Conservation (phyloP, 2,888 invertebrate genomes). For the Metallyticus violacea region DNA sequence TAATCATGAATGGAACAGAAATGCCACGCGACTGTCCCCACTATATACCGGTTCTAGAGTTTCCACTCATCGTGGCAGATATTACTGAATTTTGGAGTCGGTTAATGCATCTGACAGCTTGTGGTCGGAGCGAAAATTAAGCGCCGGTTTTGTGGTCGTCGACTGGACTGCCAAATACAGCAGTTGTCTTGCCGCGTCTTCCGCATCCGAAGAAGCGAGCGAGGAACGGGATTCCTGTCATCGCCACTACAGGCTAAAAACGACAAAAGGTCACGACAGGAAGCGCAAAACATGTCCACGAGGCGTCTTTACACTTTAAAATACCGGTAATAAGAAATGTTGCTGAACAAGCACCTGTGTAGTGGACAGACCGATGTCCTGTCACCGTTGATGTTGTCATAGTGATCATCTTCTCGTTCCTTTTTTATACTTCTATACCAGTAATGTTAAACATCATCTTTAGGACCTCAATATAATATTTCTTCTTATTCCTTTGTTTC, state of each 20-base stretch:
- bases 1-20: neutral
- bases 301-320: neutral
- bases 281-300: neutral
- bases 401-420: too few species aligned
- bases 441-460: too few species aligned
- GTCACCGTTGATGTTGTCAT: too few species aligned
- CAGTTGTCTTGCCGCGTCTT: neutral
- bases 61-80: neutral
- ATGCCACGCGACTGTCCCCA: neutral
- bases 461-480: too few species aligned
- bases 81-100: neutral
- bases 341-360: too few species aligned
- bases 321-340: too few species aligned
- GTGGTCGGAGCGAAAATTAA: neutral
- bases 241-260: neutral
- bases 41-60: neutral
- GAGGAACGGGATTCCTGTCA: neutral
- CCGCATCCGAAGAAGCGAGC: too few species aligned
- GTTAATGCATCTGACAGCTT: neutral
- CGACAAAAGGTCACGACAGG: neutral
- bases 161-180: neutral
- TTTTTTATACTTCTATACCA: too few species aligned
- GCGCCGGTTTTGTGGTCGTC: neutral
- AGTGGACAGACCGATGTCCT: too few species aligned
- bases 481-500: too few species aligned